Evolutionary conservation across 1,140 invertebrate genomes (phyloP).

Genomic region (Megathymus violae): DNA sequence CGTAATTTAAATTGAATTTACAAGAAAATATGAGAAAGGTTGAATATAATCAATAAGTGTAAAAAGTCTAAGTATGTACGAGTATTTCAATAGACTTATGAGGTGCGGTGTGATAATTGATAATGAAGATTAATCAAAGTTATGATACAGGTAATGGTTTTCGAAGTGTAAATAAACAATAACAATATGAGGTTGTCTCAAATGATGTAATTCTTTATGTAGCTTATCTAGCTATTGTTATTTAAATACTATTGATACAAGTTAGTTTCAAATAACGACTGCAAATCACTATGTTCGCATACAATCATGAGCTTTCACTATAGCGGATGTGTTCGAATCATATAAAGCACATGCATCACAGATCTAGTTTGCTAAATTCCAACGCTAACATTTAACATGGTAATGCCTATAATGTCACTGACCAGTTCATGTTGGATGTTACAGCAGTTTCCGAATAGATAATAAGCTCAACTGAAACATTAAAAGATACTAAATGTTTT

Average conservation of each 20-base stretch:
- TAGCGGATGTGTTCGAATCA: neutral
- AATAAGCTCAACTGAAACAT: too few relatives aligned
- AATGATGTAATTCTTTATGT: conserved; percentile 3
- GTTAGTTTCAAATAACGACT: conserved; percentile 2
- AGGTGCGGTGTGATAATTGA: too few relatives aligned
- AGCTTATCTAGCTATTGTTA: conserved; percentile 10
- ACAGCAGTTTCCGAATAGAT: too few relatives aligned
- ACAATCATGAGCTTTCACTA: conserved; percentile 35
- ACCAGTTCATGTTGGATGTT: neutral
- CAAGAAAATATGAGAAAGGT: too few relatives aligned
- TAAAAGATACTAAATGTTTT: neutral
- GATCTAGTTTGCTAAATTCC: neutral
- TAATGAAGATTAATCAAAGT: too few relatives aligned
- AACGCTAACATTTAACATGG: neutral
- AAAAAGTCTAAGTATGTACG: too few relatives aligned
- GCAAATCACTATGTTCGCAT: conserved; percentile 18
- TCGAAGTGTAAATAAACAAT: neutral
- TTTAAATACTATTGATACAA: conserved; percentile 13
- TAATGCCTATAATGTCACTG: too few relatives aligned
- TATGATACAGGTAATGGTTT: too few relatives aligned
- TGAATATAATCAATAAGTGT: too few relatives aligned
- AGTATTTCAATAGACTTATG: too few relatives aligned
- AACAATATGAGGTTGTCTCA: neutral
- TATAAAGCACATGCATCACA: neutral
- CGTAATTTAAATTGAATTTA: too few relatives aligned